Conservation (phyloP, 2,888 invertebrate genomes). For the Busseola fusca region DNA sequence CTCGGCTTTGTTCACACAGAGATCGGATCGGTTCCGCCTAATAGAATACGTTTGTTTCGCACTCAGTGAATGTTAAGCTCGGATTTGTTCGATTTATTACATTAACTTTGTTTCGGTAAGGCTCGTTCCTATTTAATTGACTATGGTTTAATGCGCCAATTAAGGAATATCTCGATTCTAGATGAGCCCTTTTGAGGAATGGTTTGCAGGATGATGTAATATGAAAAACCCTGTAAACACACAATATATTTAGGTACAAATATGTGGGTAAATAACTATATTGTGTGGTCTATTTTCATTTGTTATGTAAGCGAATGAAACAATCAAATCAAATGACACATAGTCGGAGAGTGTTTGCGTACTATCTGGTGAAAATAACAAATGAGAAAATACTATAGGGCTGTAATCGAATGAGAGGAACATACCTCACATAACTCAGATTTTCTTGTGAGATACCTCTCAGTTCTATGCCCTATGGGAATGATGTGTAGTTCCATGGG, state of each 20-base stretch:
- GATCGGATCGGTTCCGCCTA: slow-evolving; percentile 81
- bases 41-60: slow-evolving; percentile 75
- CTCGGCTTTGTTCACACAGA: slow-evolving; percentile 73
- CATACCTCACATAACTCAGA: background rate
- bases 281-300: slow-evolving; percentile 9
- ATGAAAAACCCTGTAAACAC: slow-evolving; percentile 24
- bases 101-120: slow-evolving; percentile 42
- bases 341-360: slow-evolving; percentile 7
- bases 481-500: too few relatives aligned
- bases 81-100: slow-evolving; percentile 60
- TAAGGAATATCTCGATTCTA: slow-evolving; percentile 30
- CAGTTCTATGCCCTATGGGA: too few relatives aligned
- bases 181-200: slow-evolving; percentile 21
- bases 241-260: background rate
- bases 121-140: slow-evolving; percentile 39
- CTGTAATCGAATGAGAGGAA: too few relatives aligned
- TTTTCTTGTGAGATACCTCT: background rate
- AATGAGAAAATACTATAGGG: background rate
- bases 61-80: slow-evolving; percentile 54
- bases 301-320: background rate
- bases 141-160: slow-evolving; percentile 35
- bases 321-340: slow-evolving; percentile 16
- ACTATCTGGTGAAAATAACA: slow-evolving; percentile 1
- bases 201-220: slow-evolving; percentile 18
- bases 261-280: background rate